A percentile compares a stretch with the other conserved stretches of the same genome.
phyloP scores from a whole-genome alignment of 1,140 invertebrate genomes.

The Cydia strobilella region DNA sequence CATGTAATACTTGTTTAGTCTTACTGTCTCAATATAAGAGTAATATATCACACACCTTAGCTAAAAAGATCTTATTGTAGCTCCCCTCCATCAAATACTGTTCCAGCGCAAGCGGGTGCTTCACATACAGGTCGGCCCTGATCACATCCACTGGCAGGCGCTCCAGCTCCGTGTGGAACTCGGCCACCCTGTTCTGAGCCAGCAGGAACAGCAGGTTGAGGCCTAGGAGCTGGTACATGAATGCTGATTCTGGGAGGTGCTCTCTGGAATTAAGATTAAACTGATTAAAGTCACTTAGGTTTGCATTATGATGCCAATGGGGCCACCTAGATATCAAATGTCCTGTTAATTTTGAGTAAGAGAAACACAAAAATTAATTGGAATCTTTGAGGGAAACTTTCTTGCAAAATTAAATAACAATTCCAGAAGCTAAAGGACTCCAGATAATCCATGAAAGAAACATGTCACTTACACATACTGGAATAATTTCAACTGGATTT shows the following conservation, averaged over 20 bases:
- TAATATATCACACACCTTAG: constrained; percentile 68
- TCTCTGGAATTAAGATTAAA: constrained; percentile 78
- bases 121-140: constrained; percentile 96
- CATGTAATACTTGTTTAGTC: no score
- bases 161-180: constrained; percentile 99
- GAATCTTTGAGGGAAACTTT: no score
- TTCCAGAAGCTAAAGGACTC: no score
- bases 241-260: constrained; percentile 94
- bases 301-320: no score
- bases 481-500: no score
- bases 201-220: constrained; percentile 97
- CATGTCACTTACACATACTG: no score
- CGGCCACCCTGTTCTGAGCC: constrained; percentile 97
- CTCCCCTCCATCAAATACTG: constrained; percentile 99
- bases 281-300: not conserved
- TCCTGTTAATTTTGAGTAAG: not conserved
- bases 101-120: constrained; percentile 96
- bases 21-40: not conserved
- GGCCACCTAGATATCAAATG: no score
- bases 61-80: constrained; percentile 93
- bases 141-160: constrained; percentile 95
- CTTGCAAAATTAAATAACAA: no score
- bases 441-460: no score
- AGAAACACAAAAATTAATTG: no score
- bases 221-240: constrained; percentile 97